Base-by-base conservation (phyloP, 2,888 invertebrate species). In the Galerucella calmariensis region DNA sequence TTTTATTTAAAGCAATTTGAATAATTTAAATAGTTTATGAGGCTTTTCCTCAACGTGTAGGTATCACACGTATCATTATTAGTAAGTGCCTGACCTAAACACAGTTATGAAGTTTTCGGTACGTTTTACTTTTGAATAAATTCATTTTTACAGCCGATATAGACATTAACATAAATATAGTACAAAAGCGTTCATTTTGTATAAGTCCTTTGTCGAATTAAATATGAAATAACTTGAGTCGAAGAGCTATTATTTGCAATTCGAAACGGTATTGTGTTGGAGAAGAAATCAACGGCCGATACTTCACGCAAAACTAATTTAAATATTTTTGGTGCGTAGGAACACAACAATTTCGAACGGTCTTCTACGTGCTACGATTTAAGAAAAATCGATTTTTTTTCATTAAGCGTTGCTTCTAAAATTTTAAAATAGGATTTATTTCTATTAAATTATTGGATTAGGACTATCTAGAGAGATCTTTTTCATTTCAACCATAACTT, bases 101-200 rank as follows among this genome's bases (percentile, higher is more conserved):
- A 75, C 65, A 65, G 75, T 72, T 67, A 75, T 75, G 72, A 73
- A 53, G 44, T 69, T 65, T 72, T 72, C 67, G 69, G 63, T 66
- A 75, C 75, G 72, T 75, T 75, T 72, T 69, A 67, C 53, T 75
- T 69, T 69, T 70, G 67, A 67, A 74, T 74, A 70, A 70, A 73
- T 73, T 73, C 68, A 69, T 73, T 73, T 75, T 75, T 62, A 75
- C 27, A 46, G 41, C 63, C 75, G 46, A 70, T 73, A 75, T 72
- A 75, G 75, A 75, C 73, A 73, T 73, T 75, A 70, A 58, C 63
- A 75, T 69, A 69, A 75, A 69, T 73, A 73, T 73, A 73, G 73
- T 69, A 65, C 62, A 48, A 51, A 69, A 53, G 69, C 69, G 35
- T 62, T 69, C 48, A 69, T 69, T 69, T 63, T 63, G 44, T 65